These are phyloP conservation scores for Steatornis caripensis DNA, from an alignment of 2,113 vertebrate genomes.

Conservation along the genomic window DNA sequence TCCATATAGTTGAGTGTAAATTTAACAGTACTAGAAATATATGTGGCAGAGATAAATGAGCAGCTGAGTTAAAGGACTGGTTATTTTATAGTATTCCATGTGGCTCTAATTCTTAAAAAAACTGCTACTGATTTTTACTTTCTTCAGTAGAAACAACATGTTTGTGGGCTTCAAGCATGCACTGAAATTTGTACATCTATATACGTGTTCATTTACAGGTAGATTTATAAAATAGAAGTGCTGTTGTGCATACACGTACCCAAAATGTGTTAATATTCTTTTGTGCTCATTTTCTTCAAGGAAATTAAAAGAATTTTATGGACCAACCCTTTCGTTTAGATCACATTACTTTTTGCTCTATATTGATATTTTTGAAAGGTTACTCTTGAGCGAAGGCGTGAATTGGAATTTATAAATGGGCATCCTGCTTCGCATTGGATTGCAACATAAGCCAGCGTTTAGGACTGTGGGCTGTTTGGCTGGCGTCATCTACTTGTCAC, in stretches of 20 bases:
- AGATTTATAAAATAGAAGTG: not conserved
- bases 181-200: not conserved
- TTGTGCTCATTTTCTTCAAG: not conserved
- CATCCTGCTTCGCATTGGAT: not conserved
- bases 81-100: not conserved
- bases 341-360: not conserved
- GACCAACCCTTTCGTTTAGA: not conserved
- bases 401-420: not conserved
- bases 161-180: not conserved
- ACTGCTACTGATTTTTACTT: not conserved
- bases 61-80: not conserved
- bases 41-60: not conserved
- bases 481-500: not conserved
- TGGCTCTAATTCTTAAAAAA: not conserved
- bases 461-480: not conserved
- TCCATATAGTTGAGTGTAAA: not conserved
- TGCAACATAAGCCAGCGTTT: not conserved
- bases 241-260: accelerated
- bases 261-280: not conserved
- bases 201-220: accelerated
- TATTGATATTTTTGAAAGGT: not conserved
- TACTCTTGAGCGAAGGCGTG: not conserved
- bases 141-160: not conserved
- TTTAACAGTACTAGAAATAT: not conserved
- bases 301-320: not conserved